Percentiles rank a stretch among this genome's conserved stretches.
Evolutionary conservation across 2,113 vertebrate genomes (phyloP).

Genomic region (Eubucco bourcierii): DNA sequence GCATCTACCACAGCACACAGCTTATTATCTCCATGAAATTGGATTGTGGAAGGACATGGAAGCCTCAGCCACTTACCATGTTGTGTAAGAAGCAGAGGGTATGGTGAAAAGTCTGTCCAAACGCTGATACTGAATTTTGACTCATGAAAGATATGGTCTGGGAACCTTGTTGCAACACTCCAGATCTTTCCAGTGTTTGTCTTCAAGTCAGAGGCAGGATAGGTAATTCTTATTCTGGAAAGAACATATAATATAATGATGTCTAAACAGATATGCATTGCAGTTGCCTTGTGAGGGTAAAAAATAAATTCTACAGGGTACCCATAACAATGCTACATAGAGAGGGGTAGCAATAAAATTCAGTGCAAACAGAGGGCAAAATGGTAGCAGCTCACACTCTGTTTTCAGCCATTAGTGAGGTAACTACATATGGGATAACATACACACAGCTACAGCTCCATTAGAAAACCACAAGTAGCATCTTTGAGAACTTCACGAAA

Average conservation of each 20-base stretch:
- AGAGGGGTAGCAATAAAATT: too few species aligned
- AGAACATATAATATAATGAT: not conserved
- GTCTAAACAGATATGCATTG: not conserved
- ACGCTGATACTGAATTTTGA: slow-evolving; percentile 54
- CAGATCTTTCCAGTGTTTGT: slow-evolving; percentile 73
- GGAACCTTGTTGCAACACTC: slow-evolving; percentile 52
- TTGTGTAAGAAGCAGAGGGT: slow-evolving; percentile 18
- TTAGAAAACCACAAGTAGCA: too few species aligned
- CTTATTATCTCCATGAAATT: not conserved
- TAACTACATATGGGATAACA: too few species aligned
- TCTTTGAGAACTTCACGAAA: too few species aligned
- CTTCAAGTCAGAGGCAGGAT: slow-evolving; percentile 44
- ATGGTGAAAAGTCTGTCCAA: slow-evolving; percentile 22
- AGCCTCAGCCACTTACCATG: not conserved
- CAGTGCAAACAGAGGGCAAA: too few species aligned
- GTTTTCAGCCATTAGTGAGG: too few species aligned
- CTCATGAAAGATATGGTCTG: slow-evolving; percentile 37
- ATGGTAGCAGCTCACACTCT: too few species aligned
- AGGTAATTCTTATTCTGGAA: slow-evolving; percentile 68
- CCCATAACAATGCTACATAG: not conserved
- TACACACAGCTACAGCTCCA: too few species aligned
- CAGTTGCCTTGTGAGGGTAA: not conserved
- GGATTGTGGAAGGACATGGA: not conserved
- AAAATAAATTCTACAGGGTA: not conserved
- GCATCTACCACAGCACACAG: too few species aligned